phyloP scores from a whole-genome alignment of 2,888 invertebrate genomes.

The Calliphora vomitoria region DNA sequence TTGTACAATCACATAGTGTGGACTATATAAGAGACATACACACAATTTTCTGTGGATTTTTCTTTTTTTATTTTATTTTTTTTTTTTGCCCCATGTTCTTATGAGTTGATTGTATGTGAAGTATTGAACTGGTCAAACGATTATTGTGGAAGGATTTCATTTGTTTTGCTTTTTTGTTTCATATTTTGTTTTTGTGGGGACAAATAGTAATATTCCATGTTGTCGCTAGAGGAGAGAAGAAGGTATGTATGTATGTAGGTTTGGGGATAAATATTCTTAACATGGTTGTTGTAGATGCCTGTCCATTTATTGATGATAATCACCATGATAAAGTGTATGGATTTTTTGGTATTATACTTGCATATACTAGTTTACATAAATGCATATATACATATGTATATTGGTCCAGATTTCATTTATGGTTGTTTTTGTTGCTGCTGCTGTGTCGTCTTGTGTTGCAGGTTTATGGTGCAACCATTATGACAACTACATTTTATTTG shows the following conservation, averaged over 20 bases:
- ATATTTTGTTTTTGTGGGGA: constrained; percentile 49
- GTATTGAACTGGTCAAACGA: constrained; percentile 67
- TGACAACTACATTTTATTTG: constrained; percentile 73
- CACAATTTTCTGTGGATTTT: constrained; percentile 38
- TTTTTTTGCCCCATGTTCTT: constrained; percentile 30
- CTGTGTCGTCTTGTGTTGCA: constrained; percentile 53
- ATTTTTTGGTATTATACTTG: constrained; percentile 66
- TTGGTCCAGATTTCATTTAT: constrained; percentile 48
- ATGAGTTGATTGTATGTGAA: constrained; percentile 55
- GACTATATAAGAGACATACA: constrained; percentile 7
- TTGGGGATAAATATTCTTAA: not conserved
- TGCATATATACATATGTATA: constrained; percentile 37
- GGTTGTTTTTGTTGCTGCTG: constrained; percentile 15
- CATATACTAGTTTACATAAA: not conserved
- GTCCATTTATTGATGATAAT: constrained; percentile 73
- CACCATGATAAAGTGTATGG: constrained; percentile 71
- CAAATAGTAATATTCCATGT: constrained; percentile 50
- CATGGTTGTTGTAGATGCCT: constrained; percentile 33
- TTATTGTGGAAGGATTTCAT: constrained; percentile 59
- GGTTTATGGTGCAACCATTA: constrained; percentile 63
- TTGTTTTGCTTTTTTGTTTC: constrained; percentile 55
- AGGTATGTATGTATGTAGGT: not conserved
- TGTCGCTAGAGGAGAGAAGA: not conserved
- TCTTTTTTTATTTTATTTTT: no score
- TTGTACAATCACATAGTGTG: constrained; percentile 18